Evolutionary conservation across 2,888 invertebrate species (phyloP), one percentile per base, ranked within the genome.

Genomic region (Sisyra terminalis): DNA sequence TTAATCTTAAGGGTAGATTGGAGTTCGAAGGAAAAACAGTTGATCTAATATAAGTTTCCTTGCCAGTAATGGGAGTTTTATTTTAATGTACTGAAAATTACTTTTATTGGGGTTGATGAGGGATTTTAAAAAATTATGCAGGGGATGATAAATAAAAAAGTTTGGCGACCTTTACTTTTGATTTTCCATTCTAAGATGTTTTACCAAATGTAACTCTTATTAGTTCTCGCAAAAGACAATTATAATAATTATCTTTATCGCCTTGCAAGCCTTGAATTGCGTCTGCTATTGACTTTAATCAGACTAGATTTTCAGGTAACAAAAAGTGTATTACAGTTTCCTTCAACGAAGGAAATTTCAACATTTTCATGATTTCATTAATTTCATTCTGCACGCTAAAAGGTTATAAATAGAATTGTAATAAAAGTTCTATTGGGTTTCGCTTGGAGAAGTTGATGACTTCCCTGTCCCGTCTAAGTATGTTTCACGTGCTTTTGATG

Each of bases 361-460:
- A 37, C 10, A 35, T 40, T 45, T 41, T 46, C 38, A 46, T 40
- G 14, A 41, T 30, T 36, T 46, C 44, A 35, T 41, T 44, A 16
- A 46, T 13, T 11, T 14, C n/a, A 7, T 44, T 31, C 31, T 45
- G 36, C 29, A 46, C 46, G 37, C 31, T 30, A 44, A 35, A 14
- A 46, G 29, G 18, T 46, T 37, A 36, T 34, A 15, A 18, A 46
- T 46, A 14, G 38, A 44, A 40, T 46, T 46, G 18, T 46, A 46
- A 37, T 46, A 46, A 14, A 44, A 44, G 31, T 45, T 46, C 40
- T 44, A 46, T 41, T 36, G 43, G 29, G 45, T 39, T 34, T 40
- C 34, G 30, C 40, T 44, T 39, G 45, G 44, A 35, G 44, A 40
- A 35, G 44, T 43, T 44, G 45, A 34, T 24, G 45, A 45, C 35